Evolutionary conservation across 2,888 invertebrate species (phyloP).

Genomic region (Pharmacophagus antenor): DNA sequence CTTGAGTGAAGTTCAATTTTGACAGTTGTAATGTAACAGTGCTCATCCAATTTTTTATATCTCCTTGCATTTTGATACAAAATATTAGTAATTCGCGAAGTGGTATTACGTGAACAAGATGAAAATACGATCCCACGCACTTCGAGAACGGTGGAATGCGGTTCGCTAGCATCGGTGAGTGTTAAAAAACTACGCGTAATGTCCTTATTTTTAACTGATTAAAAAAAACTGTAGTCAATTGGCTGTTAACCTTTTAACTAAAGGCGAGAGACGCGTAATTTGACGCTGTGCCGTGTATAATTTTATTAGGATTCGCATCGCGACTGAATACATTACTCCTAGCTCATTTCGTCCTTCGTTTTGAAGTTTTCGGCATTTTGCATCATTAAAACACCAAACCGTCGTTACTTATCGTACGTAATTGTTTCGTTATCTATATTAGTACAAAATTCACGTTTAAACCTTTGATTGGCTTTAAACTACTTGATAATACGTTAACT

Average conservation of each 20-base stretch:
- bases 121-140: slow-evolving; percentile 79
- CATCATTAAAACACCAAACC: slow-evolving; percentile 43
- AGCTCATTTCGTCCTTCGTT: slow-evolving; percentile 29
- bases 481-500: slow-evolving; percentile 58
- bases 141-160: slow-evolving; percentile 76
- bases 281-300: slow-evolving; percentile 78
- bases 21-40: slow-evolving; percentile 78
- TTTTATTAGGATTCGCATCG: slow-evolving; percentile 75
- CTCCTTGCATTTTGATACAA: slow-evolving; percentile 80
- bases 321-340: slow-evolving; percentile 64
- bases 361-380: slow-evolving; percentile 48
- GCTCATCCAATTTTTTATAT: slow-evolving; percentile 77
- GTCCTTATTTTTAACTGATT: slow-evolving; percentile 80
- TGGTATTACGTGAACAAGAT: slow-evolving; percentile 80
- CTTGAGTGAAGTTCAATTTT: slow-evolving; percentile 77
- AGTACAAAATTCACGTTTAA: slow-evolving; percentile 68
- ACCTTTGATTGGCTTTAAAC: slow-evolving; percentile 75
- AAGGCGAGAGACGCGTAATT: slow-evolving; percentile 80
- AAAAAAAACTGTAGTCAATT: slow-evolving; percentile 80
- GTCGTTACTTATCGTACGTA: slow-evolving; percentile 67
- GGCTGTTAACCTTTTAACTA: slow-evolving; percentile 82
- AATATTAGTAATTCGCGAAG: slow-evolving; percentile 79
- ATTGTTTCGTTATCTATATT: slow-evolving; percentile 73
- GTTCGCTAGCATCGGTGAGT: slow-evolving; percentile 77
- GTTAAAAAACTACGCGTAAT: slow-evolving; percentile 48